Base-by-base conservation (phyloP, 2,888 invertebrate species). In the Steromphala cineraria region DNA sequence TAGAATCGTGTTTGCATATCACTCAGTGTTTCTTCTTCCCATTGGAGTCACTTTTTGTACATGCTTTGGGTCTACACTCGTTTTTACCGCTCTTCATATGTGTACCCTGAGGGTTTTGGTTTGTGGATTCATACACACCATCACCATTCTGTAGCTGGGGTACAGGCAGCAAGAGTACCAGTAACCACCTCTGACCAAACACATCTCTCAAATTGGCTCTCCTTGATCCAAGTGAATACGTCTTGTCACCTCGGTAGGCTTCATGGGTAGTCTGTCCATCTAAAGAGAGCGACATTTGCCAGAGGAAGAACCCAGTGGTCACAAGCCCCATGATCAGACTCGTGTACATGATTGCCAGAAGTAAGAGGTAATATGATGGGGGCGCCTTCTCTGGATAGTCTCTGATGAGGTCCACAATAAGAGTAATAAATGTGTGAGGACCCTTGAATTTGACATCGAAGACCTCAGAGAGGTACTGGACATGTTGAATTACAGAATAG, bases 211-310 rank as follows among this genome's bases (percentile, higher is more conserved):
- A 81, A 56, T 88, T 87, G 15, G 79, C 79, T n/a, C 46, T 78
- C 15, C 80, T 67, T 5, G 80, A 78, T 8, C 76, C 53, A 2
- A 71, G 53, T 17, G 78, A 56, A 75, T 78, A 86, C 15, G 80
- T 81, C 8, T 36, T 52, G 7, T 82, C 81, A 5, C 82, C 82
- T 2, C 21, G 31, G 19, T 74, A 75, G 0, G 86, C 85, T 40
- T 88, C 88, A 81, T 87, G 80, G 10, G 87, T 85, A 1, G 88
- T 87, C 83, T 86, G 87, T 52, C 82, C 82, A 15, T 46, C 40
- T 31, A 79, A 15, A 10, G 80, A 74, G 24, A 87, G 83, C 24
- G 71, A 53, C 71, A 88, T 55, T 74, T 88, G 87, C 88, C 88
- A 88, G 46, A 82, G 84, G 67, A 85, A 80, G 24, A 86, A 80